A percentile compares a stretch with the other conserved stretches of the same genome.
Conservation (phyloP, 2,888 invertebrate genomes). For the Sycophila texana region DNA sequence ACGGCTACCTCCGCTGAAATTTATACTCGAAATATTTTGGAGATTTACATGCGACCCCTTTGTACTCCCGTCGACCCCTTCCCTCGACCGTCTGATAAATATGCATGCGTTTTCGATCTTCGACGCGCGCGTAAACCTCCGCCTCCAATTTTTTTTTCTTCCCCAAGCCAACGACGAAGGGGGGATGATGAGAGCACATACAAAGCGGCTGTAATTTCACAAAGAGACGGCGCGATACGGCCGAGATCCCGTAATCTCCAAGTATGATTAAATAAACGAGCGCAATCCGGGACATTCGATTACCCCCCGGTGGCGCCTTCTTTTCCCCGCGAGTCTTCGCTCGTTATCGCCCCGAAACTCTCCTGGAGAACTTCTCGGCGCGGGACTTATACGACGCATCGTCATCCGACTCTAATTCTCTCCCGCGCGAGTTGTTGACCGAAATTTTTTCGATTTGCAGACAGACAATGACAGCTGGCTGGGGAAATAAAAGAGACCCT, state of each 20-base stretch:
- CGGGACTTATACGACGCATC: neutral
- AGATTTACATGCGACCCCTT: constrained; percentile 2
- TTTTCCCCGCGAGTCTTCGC: neutral
- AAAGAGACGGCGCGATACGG: neutral
- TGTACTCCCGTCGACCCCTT: neutral
- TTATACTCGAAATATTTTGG: neutral
- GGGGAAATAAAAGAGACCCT: neutral
- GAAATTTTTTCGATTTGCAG: too few relatives aligned
- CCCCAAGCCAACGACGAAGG: too few relatives aligned
- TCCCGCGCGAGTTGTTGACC: too few relatives aligned
- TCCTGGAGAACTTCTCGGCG: constrained; percentile 1
- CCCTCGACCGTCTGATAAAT: too few relatives aligned
- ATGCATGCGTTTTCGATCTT: too few relatives aligned
- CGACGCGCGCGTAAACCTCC: too few relatives aligned
- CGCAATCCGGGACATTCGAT: constrained; percentile 8
- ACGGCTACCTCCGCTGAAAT: neutral
- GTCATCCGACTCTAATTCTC: too few relatives aligned
- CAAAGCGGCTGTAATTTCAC: neutral
- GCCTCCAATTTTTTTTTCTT: too few relatives aligned
- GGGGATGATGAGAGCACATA: too few relatives aligned
- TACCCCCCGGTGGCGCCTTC: constrained; percentile 2
- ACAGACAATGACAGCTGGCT: neutral
- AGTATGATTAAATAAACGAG: constrained; percentile 22
- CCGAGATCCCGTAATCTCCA: constrained; percentile 1
- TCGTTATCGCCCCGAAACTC: constrained; percentile 11